Conservation (phyloP, 1,140 invertebrate genomes). For the Rhynchophorus ferrugineus region DNA sequence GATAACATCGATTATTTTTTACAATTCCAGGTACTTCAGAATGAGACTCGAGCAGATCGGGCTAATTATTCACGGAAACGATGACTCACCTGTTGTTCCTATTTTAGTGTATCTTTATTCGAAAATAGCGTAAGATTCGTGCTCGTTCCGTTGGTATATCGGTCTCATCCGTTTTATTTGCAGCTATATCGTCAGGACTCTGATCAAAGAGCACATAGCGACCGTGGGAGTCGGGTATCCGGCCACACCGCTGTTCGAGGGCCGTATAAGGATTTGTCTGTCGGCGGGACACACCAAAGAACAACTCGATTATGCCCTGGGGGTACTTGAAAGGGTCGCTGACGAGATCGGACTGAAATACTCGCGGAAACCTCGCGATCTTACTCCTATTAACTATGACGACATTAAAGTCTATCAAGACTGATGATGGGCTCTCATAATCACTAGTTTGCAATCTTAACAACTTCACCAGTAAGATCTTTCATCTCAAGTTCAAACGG, state of each 20-base stretch:
- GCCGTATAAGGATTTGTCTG: constrained; percentile 90
- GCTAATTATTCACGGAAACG: constrained; percentile 93
- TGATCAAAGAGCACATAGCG: constrained; percentile 77
- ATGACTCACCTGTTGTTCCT: constrained; percentile 94
- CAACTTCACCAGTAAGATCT: too few relatives aligned
- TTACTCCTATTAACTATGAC: constrained; percentile 52
- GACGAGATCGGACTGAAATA: constrained; percentile 65
- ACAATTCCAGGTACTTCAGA: constrained; percentile 75
- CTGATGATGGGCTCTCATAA: too few relatives aligned
- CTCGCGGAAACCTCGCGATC: constrained; percentile 54
- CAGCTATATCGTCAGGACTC: constrained; percentile 75
- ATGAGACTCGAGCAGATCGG: constrained; percentile 80
- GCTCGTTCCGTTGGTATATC: too few relatives aligned
- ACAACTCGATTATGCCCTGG: constrained; percentile 83
- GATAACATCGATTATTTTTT: too few relatives aligned
- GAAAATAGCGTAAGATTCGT: constrained; percentile 84
- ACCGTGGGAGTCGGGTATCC: constrained; percentile 96
- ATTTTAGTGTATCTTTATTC: constrained; percentile 90
- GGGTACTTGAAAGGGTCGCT: constrained; percentile 62
- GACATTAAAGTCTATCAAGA: constrained; percentile 31
- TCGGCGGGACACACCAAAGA: constrained; percentile 94
- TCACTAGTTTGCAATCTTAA: too few relatives aligned
- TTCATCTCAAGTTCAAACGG: too few relatives aligned
- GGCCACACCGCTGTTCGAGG: constrained; percentile 92
- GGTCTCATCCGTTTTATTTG: constrained; percentile 43